Evolutionary conservation across 2,888 invertebrate species (phyloP).

Genomic region (Stratiomys singularior): DNA sequence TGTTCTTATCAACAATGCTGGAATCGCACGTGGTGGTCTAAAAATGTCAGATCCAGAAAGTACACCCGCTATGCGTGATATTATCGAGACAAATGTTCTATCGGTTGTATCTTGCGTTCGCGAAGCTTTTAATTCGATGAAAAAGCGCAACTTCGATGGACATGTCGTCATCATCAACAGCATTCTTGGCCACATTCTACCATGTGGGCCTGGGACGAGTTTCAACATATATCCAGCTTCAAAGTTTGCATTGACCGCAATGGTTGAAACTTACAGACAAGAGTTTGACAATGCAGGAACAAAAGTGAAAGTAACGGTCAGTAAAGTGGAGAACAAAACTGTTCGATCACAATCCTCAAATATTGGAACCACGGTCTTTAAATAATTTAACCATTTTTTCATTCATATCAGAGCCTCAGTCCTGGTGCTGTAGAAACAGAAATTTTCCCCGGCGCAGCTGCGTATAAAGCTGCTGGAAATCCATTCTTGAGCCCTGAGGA

Average conservation of each 20-base stretch:
- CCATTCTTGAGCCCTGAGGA: slow-evolving; percentile 42
- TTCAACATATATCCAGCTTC: slow-evolving; percentile 52
- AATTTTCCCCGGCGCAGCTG: slow-evolving; percentile 53
- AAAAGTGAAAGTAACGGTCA: slow-evolving; percentile 8
- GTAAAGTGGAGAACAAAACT: too few relatives aligned
- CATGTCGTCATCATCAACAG: slow-evolving; percentile 67
- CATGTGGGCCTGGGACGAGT: slow-evolving; percentile 32
- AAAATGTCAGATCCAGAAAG: slow-evolving; percentile 53
- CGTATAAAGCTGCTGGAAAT: neutral
- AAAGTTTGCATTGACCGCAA: slow-evolving; percentile 62
- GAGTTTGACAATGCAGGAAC: slow-evolving; percentile 26
- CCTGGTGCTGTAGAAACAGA: slow-evolving; percentile 60
- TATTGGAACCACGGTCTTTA: too few relatives aligned
- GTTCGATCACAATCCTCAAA: too few relatives aligned
- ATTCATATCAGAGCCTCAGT: slow-evolving; percentile 59
- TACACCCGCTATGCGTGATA: slow-evolving; percentile 55
- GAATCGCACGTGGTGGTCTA: slow-evolving; percentile 51
- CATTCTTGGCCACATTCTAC: slow-evolving; percentile 59
- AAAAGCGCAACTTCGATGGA: slow-evolving; percentile 64
- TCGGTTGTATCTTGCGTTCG: slow-evolving; percentile 65
- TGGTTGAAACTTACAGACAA: slow-evolving; percentile 61
- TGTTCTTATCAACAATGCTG: slow-evolving; percentile 48
- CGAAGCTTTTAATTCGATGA: slow-evolving; percentile 66
- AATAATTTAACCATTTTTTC: neutral
- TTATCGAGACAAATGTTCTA: slow-evolving; percentile 65